These are phyloP conservation scores for Littorina saxatilis DNA, from an alignment of 1,140 invertebrate species.

Conservation along the genomic window DNA sequence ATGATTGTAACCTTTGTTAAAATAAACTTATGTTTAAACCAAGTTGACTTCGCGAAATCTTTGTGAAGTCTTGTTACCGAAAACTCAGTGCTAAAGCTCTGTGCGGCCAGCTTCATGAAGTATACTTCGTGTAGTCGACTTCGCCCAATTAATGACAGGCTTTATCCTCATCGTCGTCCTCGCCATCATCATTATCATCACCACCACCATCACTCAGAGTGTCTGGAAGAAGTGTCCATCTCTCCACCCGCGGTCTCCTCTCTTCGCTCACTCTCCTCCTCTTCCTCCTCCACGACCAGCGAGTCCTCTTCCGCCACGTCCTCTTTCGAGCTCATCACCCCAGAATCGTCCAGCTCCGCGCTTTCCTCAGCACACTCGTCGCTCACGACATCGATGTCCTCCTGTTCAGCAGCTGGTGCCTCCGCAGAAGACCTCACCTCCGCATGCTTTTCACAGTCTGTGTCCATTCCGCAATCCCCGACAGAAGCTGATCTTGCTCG, in stretches of 20 bases:
- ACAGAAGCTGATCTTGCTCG: not conserved
- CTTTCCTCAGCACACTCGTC: not conserved
- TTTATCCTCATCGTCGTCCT: too few species aligned
- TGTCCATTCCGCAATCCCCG: too few species aligned
- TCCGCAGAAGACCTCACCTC: not conserved
- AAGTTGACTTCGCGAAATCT: too few species aligned
- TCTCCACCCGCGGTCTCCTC: not conserved
- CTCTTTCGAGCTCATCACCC: not conserved
- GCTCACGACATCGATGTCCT: slow-evolving; percentile 29
- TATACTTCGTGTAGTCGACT: too few species aligned
- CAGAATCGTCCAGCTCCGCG: not conserved
- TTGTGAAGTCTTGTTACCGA: too few species aligned
- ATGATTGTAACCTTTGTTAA: too few species aligned
- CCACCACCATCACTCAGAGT: not conserved
- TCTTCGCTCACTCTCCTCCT: not conserved
- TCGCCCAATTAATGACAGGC: too few species aligned
- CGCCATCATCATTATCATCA: too few species aligned
- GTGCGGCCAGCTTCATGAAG: too few species aligned
- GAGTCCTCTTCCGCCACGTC: not conserved
- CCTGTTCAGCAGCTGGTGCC: not conserved
- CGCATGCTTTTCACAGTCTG: not conserved
- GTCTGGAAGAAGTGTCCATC: not conserved
- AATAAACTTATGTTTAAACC: too few species aligned
- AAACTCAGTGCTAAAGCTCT: too few species aligned
- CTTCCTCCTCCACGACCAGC: not conserved